phyloP scores from a whole-genome alignment of 2,113 vertebrate genomes.

The Todiramphus saurophagus region DNA sequence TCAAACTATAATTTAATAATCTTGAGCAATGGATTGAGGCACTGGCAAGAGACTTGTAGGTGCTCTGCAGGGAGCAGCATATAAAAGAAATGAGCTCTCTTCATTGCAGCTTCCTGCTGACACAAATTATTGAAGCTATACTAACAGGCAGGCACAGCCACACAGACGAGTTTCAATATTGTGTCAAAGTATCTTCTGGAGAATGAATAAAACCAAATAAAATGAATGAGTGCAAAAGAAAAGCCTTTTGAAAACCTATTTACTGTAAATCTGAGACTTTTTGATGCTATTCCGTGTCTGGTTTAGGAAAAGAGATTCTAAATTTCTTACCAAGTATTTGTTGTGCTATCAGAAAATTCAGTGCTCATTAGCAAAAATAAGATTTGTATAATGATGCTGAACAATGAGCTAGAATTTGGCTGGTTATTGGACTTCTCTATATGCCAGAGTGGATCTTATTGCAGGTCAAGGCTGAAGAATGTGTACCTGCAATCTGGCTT shows the following conservation, averaged over 20 bases:
- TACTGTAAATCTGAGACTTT: neutral
- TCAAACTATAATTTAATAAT: neutral
- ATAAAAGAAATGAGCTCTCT: neutral
- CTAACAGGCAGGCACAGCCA: neutral
- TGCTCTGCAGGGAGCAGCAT: constrained; percentile 6
- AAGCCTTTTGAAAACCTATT: neutral
- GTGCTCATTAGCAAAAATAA: neutral
- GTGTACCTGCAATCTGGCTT: neutral
- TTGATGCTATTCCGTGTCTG: neutral
- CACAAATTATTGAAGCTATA: neutral
- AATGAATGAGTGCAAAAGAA: neutral
- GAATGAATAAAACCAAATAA: neutral
- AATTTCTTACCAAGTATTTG: neutral
- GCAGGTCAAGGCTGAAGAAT: neutral
- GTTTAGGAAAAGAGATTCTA: neutral
- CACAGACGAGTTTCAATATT: neutral
- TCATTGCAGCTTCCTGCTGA: constrained; percentile 24
- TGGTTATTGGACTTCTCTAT: neutral
- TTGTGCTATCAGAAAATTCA: neutral
- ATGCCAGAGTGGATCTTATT: neutral
- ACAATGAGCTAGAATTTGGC: neutral
- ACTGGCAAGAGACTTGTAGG: neutral
- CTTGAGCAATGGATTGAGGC: neutral
- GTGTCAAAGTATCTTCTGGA: neutral
- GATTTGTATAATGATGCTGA: neutral